Base-by-base conservation (phyloP, 2,797 vertebrate species). In the Corythornis leucogaster region DNA sequence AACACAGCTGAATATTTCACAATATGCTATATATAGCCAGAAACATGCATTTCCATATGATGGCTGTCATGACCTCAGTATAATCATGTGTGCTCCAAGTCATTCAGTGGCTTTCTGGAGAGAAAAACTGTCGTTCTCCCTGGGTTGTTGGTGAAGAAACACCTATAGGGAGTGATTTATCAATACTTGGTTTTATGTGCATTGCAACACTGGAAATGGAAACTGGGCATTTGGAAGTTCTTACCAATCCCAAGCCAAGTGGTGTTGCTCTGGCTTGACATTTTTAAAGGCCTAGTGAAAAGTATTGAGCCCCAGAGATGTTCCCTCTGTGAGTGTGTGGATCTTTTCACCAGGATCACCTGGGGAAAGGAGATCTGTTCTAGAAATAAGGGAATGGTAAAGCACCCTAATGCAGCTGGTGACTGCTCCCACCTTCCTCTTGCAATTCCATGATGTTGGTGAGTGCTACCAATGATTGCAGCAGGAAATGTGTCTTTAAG, bases 1-100 rank as follows among this genome's bases (percentile, higher is more conserved):
- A 80, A 85, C 78, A 74, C 62, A 85, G 83, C 42, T 4, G 46
- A 80, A 70, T 93, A 89, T 87, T 90, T 63, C 76, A 77, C 76
- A 87, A 61, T 92, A 13, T 75, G 40, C 62, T 82, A 42, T 63
- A 85, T 89, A 77, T 85, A 35, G 81, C 40, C 75, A 93, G 51
- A 94, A 95, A 81, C 75, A 85, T 91, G 71, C 55, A 91, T 93
- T 94, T 85, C 71, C 77, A 54, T 82, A 80, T 46, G 89, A 85
- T 81, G 84, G 75, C 71, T 90, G 80, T 95, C 80, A 85, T 40
- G 75, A 73, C 71, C 64, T 84, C 75, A 69, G 50, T 63, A 40
- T 50, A 87, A 46, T 54, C 53, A 7, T n/a, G 38, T 42, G 15
- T 82, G 30, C 26, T 75, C 13, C 14, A 14, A 80, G 75, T 71